Evolutionary conservation across 2,888 invertebrate genomes (phyloP), one percentile per base, ranked within the genome.

Genomic region (Noctua fimbriata): DNA sequence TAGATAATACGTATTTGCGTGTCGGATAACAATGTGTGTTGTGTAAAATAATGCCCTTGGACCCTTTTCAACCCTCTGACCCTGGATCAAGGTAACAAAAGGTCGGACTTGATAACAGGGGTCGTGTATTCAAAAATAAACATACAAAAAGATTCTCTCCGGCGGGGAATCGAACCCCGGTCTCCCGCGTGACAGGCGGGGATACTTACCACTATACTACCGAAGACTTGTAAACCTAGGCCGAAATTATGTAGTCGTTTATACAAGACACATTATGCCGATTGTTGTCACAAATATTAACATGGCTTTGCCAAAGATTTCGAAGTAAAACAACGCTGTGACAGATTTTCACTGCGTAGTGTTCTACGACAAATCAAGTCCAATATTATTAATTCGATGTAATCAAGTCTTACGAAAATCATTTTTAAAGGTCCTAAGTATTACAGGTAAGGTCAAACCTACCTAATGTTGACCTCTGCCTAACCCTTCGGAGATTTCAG

Each of bases 181-280:
- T 89, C 97, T 97, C 97, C 96, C 97, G 97, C 96, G 97, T 97
- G 97, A 97, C 96, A 97, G 97, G 97, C 97, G 96, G 97, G 97
- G 97, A 97, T 97, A 97, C 97, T 97, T 86, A 97, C 97, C 97
- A 97, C 97, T 97, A 97, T 97, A 97, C 97, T 97, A 97, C 96
- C 97, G 96, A 96, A 95, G 96, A 96, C 90, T 88, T 92, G 36
- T 0, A 0, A 0, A 0, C 0, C 0, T 0, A 0, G 0, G 14
- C 6, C 0, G 58, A 84, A 84, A 65, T 84, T 65, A 0, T 69
- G 0, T 10, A 66, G 0, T 7, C 0, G 0, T 63, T 55, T n/a
- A 47, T 47, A 1, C 36, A 47, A 1, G 3, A 44, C 0, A 52
- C 2, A 58, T 69, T 1, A 1, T 16, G 18, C n/a, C 0, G 0